Evolutionary conservation across 2,797 vertebrate species (phyloP), one percentile per base, ranked within the genome.

Genomic region (Alfaro cultratus): DNA sequence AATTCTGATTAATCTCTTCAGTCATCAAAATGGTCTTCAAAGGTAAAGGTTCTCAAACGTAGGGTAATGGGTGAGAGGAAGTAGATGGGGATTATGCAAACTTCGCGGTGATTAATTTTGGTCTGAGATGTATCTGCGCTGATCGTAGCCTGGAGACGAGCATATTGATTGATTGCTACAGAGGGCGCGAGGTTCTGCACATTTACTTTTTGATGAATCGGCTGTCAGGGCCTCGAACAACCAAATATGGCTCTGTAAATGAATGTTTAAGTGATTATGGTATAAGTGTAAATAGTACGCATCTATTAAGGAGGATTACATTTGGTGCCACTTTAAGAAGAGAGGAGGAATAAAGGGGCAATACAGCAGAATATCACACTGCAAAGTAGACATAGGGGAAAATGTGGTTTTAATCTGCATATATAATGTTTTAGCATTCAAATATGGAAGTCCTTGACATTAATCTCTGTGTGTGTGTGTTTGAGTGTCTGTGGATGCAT

Each of bases 281-380:
- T 95, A 89, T 94, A 95, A 93, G 94, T 94, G 94, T 95, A 95
- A 96, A 95, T 95, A 96, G 95, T 96, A 96, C 94, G 95, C 93
- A 93, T 94, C 94, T 94, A 95, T 96, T 96, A 95, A 80, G 86
- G 88, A 85, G 94, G 94, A 96, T 96, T 96, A 95, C 91, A 94
- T 90, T 90, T 79, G 89, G 88, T 91, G 88, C 89, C 92, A 93
- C 90, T 92, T 92, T 86, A 55, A 89, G 72, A 79, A 84, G 79
- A 73, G 83, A 45, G 76, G 80, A 80, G 85, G 72, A 87, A 81
- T 81, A 91, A 85, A 85, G 84, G 83, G 82, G 89, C 83, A 82
- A 81, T 86, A 76, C 80, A 2, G 41, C 68, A 64, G 86, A 94
- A 86, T 83, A 90, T 90, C 80, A 85, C 83, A 73, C 31, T 85